phyloP scores from a whole-genome alignment of 2,113 vertebrate genomes.

The Chelonoidis abingdonii region DNA sequence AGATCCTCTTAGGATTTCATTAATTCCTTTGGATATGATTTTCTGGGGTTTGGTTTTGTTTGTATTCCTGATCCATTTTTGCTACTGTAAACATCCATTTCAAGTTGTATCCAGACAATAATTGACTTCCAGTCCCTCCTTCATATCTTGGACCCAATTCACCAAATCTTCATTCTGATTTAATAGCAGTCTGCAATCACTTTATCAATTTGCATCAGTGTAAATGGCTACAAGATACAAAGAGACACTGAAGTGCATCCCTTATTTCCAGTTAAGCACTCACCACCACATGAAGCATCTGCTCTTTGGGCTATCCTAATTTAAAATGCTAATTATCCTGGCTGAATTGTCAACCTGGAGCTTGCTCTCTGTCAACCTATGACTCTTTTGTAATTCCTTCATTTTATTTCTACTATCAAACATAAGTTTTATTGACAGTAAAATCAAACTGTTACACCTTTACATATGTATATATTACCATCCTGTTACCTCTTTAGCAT shows the following conservation, averaged over 20 bases:
- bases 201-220: not conserved
- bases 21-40: too few relatives aligned
- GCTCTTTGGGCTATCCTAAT: fast-evolving
- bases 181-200: too few relatives aligned
- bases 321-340: not conserved
- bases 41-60: too few relatives aligned
- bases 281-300: not conserved
- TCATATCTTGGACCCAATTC: too few relatives aligned
- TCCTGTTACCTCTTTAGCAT: not conserved
- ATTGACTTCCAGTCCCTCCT: too few relatives aligned
- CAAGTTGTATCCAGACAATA: too few relatives aligned
- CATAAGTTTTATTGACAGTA: not conserved
- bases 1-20: too few relatives aligned
- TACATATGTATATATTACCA: not conserved
- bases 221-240: not conserved
- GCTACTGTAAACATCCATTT: too few relatives aligned
- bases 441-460: not conserved
- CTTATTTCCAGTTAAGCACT: not conserved
- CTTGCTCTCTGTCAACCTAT: not conserved
- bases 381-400: not conserved
- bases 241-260: not conserved
- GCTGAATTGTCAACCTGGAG: not conserved
- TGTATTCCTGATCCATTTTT: too few relatives aligned
- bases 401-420: not conserved
- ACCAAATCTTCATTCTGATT: too few relatives aligned